Base-by-base conservation (phyloP, 2,888 invertebrate species). In the Cryptocheilus praepositus region DNA sequence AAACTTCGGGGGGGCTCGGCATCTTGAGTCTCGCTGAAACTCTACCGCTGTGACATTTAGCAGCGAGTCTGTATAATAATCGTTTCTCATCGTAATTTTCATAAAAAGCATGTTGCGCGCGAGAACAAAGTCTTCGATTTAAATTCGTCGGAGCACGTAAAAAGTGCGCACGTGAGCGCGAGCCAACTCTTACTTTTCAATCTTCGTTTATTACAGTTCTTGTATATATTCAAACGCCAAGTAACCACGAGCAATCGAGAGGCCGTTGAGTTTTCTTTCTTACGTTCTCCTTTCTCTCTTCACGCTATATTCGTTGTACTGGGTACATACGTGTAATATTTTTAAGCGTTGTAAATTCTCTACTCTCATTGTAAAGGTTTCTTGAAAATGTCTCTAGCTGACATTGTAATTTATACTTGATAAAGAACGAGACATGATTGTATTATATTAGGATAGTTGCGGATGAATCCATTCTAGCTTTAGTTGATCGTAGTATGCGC, bases 351-450 rank as follows among this genome's bases (percentile, higher is more conserved):
- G 78, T 81, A 81, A 79, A 77, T 77, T 73, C 60, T 74, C 60
- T 70, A 70, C 68, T 67, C 49, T 43, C 65, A 60, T 60, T 76
- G 77, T 80, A 80, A 80, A 80, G 76, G 76, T 71, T 69, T 65
- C 11, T 36, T 36, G 63, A 43, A 62, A 72, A 72, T 71, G 71
- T 73, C 62, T 58, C 68, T 78, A 67, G 74, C 64, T 61, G 75
- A 73, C 74, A 81, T 71, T 80, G 80, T 83, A 81, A 84, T 85
- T 85, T 86, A 86, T 81, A 82, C 77, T 83, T 83, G 81, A 82
- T 82, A 83, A 79, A 81, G 68, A 71, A 77, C 84, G 79, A 81
- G 77, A 81, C 81, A 82, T 81, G 81, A 84, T 80, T 88, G 87
- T 87, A 87, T 83, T 83, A 88, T 86, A 87, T 72, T 86, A 85